phyloP scores from a whole-genome alignment of 1,140 invertebrate genomes.

The Scaptodrosophila lebanonensis region DNA sequence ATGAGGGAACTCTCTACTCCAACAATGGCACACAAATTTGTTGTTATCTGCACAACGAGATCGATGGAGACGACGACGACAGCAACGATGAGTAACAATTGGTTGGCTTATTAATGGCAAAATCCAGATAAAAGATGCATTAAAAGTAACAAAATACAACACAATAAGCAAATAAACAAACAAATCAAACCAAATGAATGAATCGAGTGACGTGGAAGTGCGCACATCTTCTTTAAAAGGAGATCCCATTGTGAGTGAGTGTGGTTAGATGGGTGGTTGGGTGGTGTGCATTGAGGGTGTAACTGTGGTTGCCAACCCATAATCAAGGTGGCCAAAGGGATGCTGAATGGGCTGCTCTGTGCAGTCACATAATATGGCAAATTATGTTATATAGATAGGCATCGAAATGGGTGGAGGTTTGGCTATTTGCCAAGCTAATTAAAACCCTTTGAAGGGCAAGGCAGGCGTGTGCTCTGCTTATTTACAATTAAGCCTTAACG shows the following conservation, averaged over 20 bases:
- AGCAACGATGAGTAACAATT: slow-evolving; percentile 39
- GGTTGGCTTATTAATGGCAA: slow-evolving; percentile 57
- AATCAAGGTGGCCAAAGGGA: slow-evolving; percentile 50
- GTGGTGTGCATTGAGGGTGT: too few species aligned
- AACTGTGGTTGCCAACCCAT: slow-evolving; percentile 64
- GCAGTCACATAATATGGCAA: slow-evolving; percentile 50
- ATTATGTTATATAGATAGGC: slow-evolving; percentile 59
- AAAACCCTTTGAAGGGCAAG: slow-evolving; percentile 33
- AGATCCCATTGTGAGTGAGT: slow-evolving; percentile 6
- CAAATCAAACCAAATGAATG: slow-evolving; percentile 70
- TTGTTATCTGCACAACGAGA: slow-evolving; percentile 47
- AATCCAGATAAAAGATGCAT: slow-evolving; percentile 75
- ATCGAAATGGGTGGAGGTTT: slow-evolving; percentile 16
- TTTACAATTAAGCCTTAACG: slow-evolving; percentile 35
- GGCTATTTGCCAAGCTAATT: slow-evolving; percentile 35
- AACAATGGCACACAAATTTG: slow-evolving; percentile 70
- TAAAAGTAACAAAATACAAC: slow-evolving; percentile 74
- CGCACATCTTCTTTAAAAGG: too few species aligned
- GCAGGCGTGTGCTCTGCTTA: slow-evolving; percentile 26
- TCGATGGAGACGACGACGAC: slow-evolving; percentile 14
- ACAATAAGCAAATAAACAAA: slow-evolving; percentile 73
- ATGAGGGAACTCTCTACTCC: slow-evolving; percentile 21
- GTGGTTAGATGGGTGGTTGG: slow-evolving; percentile 17
- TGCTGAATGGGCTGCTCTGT: not conserved
- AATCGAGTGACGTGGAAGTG: slow-evolving; percentile 26